These are phyloP conservation scores for Gadus chalcogrammus DNA, from an alignment of 2,113 vertebrate genomes.

Conservation along the genomic window DNA sequence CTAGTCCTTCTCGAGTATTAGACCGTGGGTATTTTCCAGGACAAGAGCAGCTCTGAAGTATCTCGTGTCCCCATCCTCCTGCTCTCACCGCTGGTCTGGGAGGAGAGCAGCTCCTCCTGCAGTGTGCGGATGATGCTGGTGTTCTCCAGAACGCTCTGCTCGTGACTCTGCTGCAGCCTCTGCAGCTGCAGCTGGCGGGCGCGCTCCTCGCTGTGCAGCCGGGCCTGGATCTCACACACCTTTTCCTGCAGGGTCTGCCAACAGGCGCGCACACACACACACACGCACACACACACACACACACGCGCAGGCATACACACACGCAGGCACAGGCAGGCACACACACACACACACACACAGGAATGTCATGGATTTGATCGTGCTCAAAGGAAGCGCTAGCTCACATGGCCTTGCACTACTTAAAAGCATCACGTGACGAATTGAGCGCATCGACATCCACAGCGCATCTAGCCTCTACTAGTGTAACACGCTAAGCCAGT, in stretches of 20 bases:
- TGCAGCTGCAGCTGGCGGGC: slow-evolving; percentile 49
- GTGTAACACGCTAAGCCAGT: no score
- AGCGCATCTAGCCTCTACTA: no score
- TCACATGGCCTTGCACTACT: no score
- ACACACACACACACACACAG: background rate
- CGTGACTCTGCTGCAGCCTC: slow-evolving; percentile 4
- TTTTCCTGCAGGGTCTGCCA: slow-evolving; percentile 75
- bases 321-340: background rate
- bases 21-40: background rate
- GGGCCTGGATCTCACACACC: slow-evolving; percentile 67
- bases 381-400: no score
- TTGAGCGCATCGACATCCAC: no score
- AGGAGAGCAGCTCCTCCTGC: slow-evolving; percentile 18
- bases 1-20: no score
- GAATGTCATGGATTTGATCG: no score
- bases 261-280: slow-evolving; percentile 5
- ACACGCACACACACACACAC: background rate
- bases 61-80: background rate
- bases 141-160: slow-evolving; percentile 22
- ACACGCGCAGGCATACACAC: background rate
- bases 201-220: slow-evolving; percentile 68
- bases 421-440: no score
- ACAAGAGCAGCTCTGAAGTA: background rate
- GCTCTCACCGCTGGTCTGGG: slow-evolving; percentile 33
- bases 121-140: slow-evolving; percentile 3